Conservation (phyloP, 2,797 vertebrate species). For the Glyptemys insculpta region DNA sequence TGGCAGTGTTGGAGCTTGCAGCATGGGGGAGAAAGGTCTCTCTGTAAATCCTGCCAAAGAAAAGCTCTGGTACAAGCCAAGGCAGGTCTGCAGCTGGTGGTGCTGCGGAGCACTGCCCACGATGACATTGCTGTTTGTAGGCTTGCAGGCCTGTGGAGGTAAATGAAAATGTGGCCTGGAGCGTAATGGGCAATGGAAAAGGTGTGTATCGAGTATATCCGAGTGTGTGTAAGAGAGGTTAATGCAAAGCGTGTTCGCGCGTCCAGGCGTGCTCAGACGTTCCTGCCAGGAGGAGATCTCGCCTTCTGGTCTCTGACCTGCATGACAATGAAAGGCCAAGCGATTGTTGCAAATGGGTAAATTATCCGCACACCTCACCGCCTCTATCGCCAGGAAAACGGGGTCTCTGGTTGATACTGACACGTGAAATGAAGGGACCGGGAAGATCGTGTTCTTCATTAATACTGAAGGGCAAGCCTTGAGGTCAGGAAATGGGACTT, state of each 20-base stretch:
- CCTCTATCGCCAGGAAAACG: background rate
- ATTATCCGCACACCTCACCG: accelerated
- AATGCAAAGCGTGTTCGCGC: accelerated
- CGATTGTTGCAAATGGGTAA: accelerated
- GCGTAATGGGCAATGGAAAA: accelerated
- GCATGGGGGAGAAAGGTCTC: background rate
- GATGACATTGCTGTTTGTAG: accelerated
- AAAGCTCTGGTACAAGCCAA: accelerated
- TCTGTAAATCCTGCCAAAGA: background rate
- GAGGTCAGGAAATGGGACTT: background rate
- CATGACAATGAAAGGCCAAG: accelerated
- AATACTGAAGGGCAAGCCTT: background rate
- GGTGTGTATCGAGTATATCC: background rate
- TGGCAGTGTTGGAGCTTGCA: background rate
- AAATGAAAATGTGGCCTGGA: accelerated
- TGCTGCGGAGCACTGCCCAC: background rate
- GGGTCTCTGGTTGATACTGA: background rate
- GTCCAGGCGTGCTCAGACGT: accelerated
- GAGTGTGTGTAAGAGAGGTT: accelerated
- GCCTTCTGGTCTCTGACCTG: background rate
- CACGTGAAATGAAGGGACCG: too few species aligned
- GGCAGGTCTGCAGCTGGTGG: background rate
- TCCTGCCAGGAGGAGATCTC: background rate
- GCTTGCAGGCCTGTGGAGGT: accelerated
- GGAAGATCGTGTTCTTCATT: accelerated